A percentile compares a stretch with the other conserved stretches of the same genome.
Conservation (phyloP, 2,113 vertebrate species). For the Scophthalmus maximus region DNA sequence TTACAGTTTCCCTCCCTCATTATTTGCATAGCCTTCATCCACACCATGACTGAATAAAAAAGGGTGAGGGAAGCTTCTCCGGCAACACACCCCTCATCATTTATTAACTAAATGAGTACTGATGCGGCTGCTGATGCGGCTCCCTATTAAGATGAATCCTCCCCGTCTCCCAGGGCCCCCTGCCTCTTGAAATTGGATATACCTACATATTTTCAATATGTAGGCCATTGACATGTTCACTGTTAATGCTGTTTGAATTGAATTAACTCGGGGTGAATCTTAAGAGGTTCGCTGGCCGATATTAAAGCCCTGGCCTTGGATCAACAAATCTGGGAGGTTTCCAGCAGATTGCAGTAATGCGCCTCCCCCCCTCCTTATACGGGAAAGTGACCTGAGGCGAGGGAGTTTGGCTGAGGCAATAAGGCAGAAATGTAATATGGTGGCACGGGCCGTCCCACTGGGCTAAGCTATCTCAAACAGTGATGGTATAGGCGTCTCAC, state of each 20-base stretch:
- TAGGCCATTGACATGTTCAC: slow-evolving; percentile 55
- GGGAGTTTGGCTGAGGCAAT: slow-evolving; percentile 73
- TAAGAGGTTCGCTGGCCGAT: slow-evolving; percentile 44
- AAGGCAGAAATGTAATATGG: slow-evolving; percentile 79
- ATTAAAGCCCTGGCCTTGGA: slow-evolving; percentile 64
- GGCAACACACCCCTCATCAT: slow-evolving; percentile 49
- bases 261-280: slow-evolving; percentile 47
- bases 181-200: slow-evolving; percentile 56
- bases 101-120: slow-evolving; percentile 57
- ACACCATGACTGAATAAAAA: neutral
- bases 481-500: slow-evolving; percentile 21
- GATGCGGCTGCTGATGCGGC: slow-evolving; percentile 51
- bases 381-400: slow-evolving; percentile 63
- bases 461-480: slow-evolving; percentile 57
- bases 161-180: slow-evolving; percentile 38
- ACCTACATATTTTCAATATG: slow-evolving; percentile 62
- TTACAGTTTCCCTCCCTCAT: slow-evolving; percentile 33
- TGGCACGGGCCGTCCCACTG: slow-evolving; percentile 66
- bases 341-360: slow-evolving; percentile 46
- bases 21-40: slow-evolving; percentile 45
- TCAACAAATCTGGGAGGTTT: slow-evolving; percentile 62
- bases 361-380: slow-evolving; percentile 32
- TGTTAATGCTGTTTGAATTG: slow-evolving; percentile 70
- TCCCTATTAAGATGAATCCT: slow-evolving; percentile 44
- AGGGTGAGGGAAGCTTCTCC: slow-evolving; percentile 15